Conservation (phyloP, 2,797 vertebrate species). For the Rhinella marina region DNA sequence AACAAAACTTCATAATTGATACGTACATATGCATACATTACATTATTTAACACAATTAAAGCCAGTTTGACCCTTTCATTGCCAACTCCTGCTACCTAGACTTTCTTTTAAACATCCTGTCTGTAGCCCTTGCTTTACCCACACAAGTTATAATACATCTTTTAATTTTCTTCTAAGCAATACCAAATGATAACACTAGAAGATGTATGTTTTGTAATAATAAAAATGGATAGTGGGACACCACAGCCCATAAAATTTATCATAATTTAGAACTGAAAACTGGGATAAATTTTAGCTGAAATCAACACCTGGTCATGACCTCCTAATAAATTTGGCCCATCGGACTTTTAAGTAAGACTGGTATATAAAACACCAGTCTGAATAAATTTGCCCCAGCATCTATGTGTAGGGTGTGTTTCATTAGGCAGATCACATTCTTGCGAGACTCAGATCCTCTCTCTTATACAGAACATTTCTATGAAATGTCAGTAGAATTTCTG, state of each 20-base stretch:
- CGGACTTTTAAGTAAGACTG: too few species aligned
- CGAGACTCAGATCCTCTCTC: not conserved
- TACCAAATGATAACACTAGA: too few species aligned
- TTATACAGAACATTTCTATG: not conserved
- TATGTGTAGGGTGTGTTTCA: not conserved
- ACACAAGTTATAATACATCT: not conserved
- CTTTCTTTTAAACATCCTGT: not conserved
- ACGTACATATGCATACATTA: not conserved
- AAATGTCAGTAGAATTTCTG: not conserved
- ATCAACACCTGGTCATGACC: too few species aligned
- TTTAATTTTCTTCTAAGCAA: not conserved
- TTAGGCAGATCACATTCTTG: not conserved
- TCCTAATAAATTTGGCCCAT: too few species aligned
- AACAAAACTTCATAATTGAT: not conserved
- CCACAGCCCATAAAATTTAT: too few species aligned
- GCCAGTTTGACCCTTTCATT: not conserved
- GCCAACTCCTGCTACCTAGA: not conserved
- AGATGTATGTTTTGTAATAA: too few species aligned
- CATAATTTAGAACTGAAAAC: too few species aligned
- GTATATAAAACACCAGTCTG: too few species aligned
- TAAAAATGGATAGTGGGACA: too few species aligned
- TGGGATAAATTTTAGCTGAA: too few species aligned
- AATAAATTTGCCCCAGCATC: too few species aligned
- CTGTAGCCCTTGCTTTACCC: not conserved
- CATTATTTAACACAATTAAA: not conserved